Evolutionary conservation across 2,113 vertebrate species (phyloP).

Genomic region (Tringa solitaria): DNA sequence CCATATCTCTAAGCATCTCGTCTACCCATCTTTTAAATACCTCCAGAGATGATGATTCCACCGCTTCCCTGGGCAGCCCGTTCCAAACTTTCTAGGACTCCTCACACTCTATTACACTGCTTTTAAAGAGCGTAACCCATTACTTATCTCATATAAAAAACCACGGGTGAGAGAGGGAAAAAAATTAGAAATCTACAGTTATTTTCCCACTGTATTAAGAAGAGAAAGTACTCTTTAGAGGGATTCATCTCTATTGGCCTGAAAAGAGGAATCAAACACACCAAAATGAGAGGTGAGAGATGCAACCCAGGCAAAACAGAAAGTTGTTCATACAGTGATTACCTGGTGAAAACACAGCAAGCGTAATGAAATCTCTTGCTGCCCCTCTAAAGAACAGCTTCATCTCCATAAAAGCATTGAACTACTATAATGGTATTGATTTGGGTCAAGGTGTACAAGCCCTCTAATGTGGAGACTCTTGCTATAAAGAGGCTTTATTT

Average conservation of each 20-base stretch:
- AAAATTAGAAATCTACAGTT: not conserved
- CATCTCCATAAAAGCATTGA: not conserved
- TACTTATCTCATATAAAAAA: not conserved
- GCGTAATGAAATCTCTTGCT: not conserved
- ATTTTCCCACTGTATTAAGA: not conserved
- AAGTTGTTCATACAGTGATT: not conserved
- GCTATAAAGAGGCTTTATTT: not conserved
- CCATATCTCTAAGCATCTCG: no score
- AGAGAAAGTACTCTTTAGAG: not conserved
- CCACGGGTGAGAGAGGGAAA: not conserved
- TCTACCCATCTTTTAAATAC: no score
- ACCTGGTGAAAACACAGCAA: not conserved
- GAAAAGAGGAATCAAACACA: not conserved
- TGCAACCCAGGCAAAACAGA: not conserved
- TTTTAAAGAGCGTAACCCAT: not conserved
- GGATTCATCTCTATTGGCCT: not conserved
- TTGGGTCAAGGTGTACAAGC: not conserved
- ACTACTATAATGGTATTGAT: conserved; percentile 4
- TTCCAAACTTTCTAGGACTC: not conserved
- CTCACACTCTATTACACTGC: not conserved
- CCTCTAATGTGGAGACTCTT: not conserved
- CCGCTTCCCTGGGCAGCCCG: no score
- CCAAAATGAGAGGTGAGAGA: not conserved
- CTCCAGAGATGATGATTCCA: no score
- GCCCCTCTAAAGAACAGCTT: not conserved